These are phyloP conservation scores for Gadus macrocephalus DNA, from an alignment of 2,113 vertebrate genomes.

Conservation along the genomic window DNA sequence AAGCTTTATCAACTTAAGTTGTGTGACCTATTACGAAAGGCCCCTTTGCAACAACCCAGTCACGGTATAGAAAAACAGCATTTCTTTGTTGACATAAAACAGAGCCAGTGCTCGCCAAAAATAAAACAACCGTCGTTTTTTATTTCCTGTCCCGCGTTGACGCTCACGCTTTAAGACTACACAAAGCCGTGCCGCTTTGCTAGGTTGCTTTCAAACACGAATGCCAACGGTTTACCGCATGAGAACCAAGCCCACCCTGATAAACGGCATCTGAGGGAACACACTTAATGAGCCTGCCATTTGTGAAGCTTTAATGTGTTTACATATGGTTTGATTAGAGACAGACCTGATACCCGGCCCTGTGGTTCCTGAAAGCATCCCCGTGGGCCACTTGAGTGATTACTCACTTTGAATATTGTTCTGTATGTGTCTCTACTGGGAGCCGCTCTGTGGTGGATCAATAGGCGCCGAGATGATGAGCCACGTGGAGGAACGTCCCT, in stretches of 20 bases:
- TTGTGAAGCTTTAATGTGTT: slow-evolving; percentile 66
- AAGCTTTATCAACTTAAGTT: too few species aligned
- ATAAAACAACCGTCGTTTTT: background rate
- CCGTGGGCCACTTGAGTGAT: slow-evolving; percentile 65
- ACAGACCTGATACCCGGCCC: slow-evolving; percentile 55
- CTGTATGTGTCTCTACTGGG: slow-evolving; percentile 46
- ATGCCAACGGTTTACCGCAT: slow-evolving; percentile 32
- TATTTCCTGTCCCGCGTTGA: background rate
- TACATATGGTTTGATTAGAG: slow-evolving; percentile 61
- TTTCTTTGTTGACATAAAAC: too few species aligned
- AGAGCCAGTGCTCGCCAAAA: too few species aligned
- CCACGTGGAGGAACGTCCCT: slow-evolving; percentile 46
- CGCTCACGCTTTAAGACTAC: background rate
- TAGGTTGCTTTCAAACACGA: slow-evolving; percentile 6
- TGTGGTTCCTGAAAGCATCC: slow-evolving; percentile 61
- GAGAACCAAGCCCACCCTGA: slow-evolving; percentile 40
- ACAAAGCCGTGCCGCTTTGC: background rate
- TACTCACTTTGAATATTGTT: slow-evolving; percentile 64
- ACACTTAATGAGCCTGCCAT: slow-evolving; percentile 52
- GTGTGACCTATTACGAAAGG: too few species aligned
- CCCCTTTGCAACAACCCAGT: too few species aligned
- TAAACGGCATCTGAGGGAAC: slow-evolving; percentile 42
- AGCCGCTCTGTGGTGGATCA: slow-evolving; percentile 56
- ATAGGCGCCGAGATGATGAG: slow-evolving; percentile 66
- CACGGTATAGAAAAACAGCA: too few species aligned